Base-by-base conservation (phyloP, 2,113 vertebrate species). In the Baryphthengus martii region DNA sequence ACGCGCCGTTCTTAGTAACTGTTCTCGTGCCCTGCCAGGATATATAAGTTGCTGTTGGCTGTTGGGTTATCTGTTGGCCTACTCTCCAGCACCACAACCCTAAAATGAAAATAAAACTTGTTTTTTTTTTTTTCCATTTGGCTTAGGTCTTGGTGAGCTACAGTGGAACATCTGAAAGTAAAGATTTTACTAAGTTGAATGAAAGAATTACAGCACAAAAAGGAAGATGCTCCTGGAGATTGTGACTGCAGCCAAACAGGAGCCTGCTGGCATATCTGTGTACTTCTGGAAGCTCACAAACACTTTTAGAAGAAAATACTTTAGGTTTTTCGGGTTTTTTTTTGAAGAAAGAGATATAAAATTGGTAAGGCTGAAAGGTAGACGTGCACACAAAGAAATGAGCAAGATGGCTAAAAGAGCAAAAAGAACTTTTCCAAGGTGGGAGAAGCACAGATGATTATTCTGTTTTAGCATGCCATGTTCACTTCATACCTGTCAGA, bases 21-120 rank as follows among this genome's bases (percentile, higher is more conserved):
- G 98, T 99, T 99, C 95, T 99, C 99, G 7, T 99, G 99, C 92
- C 99, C 99, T 44, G 99, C 99, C 96, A 99, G 98, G 98, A 99
- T 99, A 95, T 99, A 99, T 76, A 99, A 97, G 96, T 99, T 99
- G 98, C 99, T 99, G 97, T 99, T 98, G 97, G 99, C 99, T 53
- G 99, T 99, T 2, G 99, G 99, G 98, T 99, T 99, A 96, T 99
- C 99, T 0, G 99, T 99, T 1, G 99, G 99, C 90, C 99, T 97
- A 89, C 99, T 99, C 98, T 99, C 99, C 98, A 99, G 97, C 96
- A 99, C 99, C 97, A 99, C 99, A 21, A 99, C 99, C 98, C 99
- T 99, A 87, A 33, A 70, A 92, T 20, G 52, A 92, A 82, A 90
- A 85, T 45, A 3, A 58, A 77, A 66, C n/a, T n/a, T n/a, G n/a